Evolutionary conservation across 1,140 invertebrate genomes (phyloP), one percentile per base, ranked within the genome.

Genomic region (Holcopasites calliopsidis): DNA sequence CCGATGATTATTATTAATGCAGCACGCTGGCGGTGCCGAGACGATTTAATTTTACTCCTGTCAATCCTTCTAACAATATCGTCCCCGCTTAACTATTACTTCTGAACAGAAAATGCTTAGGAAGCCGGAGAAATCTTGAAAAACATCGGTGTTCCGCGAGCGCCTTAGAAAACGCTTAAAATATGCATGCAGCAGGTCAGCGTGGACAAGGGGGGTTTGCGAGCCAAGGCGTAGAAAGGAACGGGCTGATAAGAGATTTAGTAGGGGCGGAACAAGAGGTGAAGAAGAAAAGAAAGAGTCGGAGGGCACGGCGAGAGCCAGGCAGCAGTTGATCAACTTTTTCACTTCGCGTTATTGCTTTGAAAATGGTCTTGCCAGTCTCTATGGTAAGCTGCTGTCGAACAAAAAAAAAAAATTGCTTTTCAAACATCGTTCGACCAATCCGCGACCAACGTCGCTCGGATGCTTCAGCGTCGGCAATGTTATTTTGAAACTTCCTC

Each of bases 271-370:
- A 69, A 70, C 52, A 65, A 82, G 49, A 38, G 40, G 28, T 13
- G 68, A 62, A 38, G 55, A 54, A 38, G 40, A 47, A 38, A 33
- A 5, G 7, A 13, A 50, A 42, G 5, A 28, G 60, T 60, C 47
- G 35, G 40, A 69, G 38, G 42, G 42, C 8, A 70, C 40, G 8
- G n/a, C n/a, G n/a, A n/a, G 16, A 21, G 8, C 18, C 44, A 26
- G 23, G 57, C 35, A 40, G 40, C 28, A 38, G 71, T 66, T 57
- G 71, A 74, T 74, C 42, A 74, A 74, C 71, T 66, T 74, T n/a
- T 74, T 74, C 40, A 57, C 62, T 55, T 28, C 38, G 28, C 62
- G 71, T 74, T 54, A 66, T 74, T 49, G 40, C 71, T 66, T 44
- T 42, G 50, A n/a, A 44, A 66, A n/a, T 3, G 38, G 21, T 35